Percentiles rank a stretch among this genome's conserved stretches.
phyloP scores from a whole-genome alignment of 2,113 vertebrate genomes.

The Vicugna pacos region DNA sequence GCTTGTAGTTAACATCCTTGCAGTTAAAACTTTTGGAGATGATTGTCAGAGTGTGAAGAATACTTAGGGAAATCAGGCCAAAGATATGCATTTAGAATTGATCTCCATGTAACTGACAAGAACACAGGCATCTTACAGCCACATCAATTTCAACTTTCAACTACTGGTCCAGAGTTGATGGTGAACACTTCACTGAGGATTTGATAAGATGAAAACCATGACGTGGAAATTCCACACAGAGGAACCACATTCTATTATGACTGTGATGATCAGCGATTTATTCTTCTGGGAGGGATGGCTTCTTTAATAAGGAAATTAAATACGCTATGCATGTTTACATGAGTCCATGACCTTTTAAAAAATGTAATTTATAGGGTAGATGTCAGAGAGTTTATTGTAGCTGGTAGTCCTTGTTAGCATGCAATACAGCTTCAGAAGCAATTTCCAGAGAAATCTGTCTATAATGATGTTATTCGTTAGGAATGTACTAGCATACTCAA shows the following conservation, averaged over 20 bases:
- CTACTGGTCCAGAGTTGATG: not conserved
- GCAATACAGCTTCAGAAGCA: not conserved
- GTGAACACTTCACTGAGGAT: constrained; percentile 66
- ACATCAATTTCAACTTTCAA: constrained; percentile 73
- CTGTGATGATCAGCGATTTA: not conserved
- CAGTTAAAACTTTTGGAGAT: constrained; percentile 70
- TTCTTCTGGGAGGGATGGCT: not conserved
- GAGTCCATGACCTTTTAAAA: not conserved
- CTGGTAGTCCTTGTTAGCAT: not conserved
- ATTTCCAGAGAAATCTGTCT: constrained; percentile 42
- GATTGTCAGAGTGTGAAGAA: constrained; percentile 68
- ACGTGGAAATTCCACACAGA: constrained; percentile 63
- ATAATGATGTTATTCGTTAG: constrained; percentile 13
- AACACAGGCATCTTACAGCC: constrained; percentile 67
- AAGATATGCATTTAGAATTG: constrained; percentile 79
- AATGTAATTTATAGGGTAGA: not conserved
- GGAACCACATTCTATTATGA: constrained; percentile 63
- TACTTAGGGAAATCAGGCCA: constrained; percentile 82
- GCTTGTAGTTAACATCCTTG: constrained; percentile 78
- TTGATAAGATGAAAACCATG: constrained; percentile 68
- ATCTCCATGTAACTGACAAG: constrained; percentile 78
- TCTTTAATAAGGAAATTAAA: not conserved
- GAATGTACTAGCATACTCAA: not conserved
- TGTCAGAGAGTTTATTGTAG: not conserved
- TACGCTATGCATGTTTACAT: not conserved